Evolutionary conservation across 2,797 vertebrate genomes (phyloP), one percentile per base, ranked within the genome.

Genomic region (Malurus leucopterus): DNA sequence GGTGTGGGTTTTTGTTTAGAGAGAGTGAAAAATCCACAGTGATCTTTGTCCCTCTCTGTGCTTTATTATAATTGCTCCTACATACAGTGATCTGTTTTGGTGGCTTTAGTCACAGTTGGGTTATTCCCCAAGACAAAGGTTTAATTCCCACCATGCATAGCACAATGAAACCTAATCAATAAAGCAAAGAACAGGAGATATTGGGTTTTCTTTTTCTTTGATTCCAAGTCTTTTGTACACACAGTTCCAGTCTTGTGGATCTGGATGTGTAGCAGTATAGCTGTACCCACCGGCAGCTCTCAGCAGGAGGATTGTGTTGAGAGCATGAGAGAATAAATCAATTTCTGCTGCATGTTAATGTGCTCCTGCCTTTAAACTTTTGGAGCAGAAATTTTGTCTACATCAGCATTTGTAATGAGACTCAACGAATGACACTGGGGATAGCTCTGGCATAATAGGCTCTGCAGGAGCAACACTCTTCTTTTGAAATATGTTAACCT

Each of bases 131-230:
- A 70, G 36, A 73, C 30, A 79, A 55, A 84, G 26, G 10, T 29
- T 85, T 77, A n/a, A 62, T 75, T 83, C 22, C 32, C 21, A 30
- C 15, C n/a, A 27, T 13, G 30, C 58, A 62, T 24, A 74, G n/a
- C 40, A 65, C 44, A 72, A 69, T 72, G 50, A 69, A 84, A 79
- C 63, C 6, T 58, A 58, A 46, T 62, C 36, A 46, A 11, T 34
- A 75, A 67, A 59, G 17, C 27, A 76, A 69, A 26, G 32, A 57
- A 50, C 1, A 5, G 23, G 24, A 86, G 64, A 19, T 57, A 3
- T 0, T 43, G 41, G 1, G 0, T 8, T 36, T 34, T 8, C 32
- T 34, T 54, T 65, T 41, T 2, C 11, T 74, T 40, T 49, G 75
- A n/a, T 54, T 89, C 24, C 40, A 51, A 30, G 41, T 34, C 17